These are phyloP conservation scores for Orchesella cincta DNA, from an alignment of 1,140 invertebrate genomes.

Conservation along the genomic window DNA sequence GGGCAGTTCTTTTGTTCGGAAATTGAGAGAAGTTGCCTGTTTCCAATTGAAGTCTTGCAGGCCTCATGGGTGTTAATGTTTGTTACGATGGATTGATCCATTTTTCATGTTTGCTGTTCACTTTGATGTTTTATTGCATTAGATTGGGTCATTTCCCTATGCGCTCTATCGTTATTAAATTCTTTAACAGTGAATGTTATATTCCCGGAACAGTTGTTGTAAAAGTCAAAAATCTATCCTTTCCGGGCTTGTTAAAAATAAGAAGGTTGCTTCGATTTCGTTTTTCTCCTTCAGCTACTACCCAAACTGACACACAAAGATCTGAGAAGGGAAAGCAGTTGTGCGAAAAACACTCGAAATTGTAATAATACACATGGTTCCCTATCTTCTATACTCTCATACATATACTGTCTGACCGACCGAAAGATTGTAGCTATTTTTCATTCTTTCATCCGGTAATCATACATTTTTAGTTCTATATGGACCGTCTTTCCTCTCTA, in stretches of 20 bases:
- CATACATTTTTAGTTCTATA: too few relatives aligned
- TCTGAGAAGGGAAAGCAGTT: too few relatives aligned
- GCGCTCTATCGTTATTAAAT: background rate
- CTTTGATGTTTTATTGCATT: constrained; percentile 10
- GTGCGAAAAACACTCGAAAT: too few relatives aligned
- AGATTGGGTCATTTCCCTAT: constrained; percentile 3
- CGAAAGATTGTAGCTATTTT: background rate
- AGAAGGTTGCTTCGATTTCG: background rate
- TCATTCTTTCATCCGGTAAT: background rate
- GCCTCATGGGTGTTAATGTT: background rate
- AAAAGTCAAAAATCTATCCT: too few relatives aligned
- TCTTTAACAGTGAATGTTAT: background rate
- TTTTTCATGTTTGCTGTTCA: background rate
- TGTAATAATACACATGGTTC: too few relatives aligned
- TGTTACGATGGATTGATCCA: background rate
- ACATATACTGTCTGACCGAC: background rate
- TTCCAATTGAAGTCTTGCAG: background rate
- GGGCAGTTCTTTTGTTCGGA: background rate
- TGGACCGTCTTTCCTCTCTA: background rate
- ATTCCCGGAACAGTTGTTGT: constrained; percentile 5
- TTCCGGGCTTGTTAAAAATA: too few relatives aligned
- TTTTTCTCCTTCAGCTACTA: background rate
- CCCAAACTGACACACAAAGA: too few relatives aligned
- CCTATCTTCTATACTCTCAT: too few relatives aligned
- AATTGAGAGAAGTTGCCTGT: background rate